phyloP scores from a whole-genome alignment of 2,797 vertebrate species.

The Rhyacichthys aspro region DNA sequence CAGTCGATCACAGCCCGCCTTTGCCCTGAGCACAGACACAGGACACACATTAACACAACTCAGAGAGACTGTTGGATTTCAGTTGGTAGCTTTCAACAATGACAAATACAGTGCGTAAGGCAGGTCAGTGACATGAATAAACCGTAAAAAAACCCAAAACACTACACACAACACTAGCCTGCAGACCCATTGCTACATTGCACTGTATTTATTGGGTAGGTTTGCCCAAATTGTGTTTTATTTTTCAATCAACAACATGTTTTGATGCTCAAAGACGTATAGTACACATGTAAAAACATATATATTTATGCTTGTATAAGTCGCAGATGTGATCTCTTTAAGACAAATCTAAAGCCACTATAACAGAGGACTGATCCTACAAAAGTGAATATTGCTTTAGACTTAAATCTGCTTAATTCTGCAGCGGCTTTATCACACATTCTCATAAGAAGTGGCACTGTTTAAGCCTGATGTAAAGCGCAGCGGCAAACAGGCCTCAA shows the following conservation, averaged over 20 bases:
- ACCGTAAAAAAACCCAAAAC: too few relatives aligned
- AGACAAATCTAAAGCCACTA: constrained; percentile 29
- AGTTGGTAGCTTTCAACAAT: too few relatives aligned
- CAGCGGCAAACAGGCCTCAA: too few relatives aligned
- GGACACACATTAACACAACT: background rate
- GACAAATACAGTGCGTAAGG: too few relatives aligned
- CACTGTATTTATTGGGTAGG: too few relatives aligned
- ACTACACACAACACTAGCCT: too few relatives aligned
- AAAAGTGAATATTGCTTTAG: constrained; percentile 35
- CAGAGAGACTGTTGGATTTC: too few relatives aligned
- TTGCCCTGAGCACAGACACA: constrained; percentile 75
- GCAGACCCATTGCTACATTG: too few relatives aligned
- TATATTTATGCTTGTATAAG: constrained; percentile 23
- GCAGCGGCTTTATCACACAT: constrained; percentile 3
- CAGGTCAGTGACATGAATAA: too few relatives aligned
- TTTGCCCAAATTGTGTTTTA: too few relatives aligned
- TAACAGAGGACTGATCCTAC: constrained; percentile 21
- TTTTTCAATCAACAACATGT: too few relatives aligned
- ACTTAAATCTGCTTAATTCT: constrained; percentile 53
- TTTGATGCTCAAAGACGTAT: constrained; percentile 11
- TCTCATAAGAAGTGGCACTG: constrained; percentile 5
- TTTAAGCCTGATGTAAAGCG: constrained; percentile 21
- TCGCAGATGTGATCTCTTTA: constrained; percentile 40
- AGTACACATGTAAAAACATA: constrained; percentile 1
- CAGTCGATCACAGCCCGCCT: constrained; percentile 92